Conservation (phyloP, 2,888 invertebrate genomes). For the Polietes domitor region DNA sequence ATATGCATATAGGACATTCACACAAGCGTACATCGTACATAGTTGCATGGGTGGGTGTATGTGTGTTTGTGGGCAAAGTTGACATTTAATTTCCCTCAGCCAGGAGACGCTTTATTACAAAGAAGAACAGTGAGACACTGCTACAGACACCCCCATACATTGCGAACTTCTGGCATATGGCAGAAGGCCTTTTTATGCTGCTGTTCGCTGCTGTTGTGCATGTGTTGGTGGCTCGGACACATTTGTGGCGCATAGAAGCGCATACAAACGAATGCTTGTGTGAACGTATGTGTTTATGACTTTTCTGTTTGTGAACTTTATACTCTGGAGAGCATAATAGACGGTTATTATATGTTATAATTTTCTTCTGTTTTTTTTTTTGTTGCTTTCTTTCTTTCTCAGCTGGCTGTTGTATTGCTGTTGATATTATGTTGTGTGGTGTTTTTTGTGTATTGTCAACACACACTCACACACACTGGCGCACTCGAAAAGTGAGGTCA, state of each 20-base stretch:
- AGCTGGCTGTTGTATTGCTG: no score
- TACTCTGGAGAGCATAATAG: conserved; percentile 34
- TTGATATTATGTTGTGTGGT: conserved; percentile 3
- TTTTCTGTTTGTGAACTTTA: conserved; percentile 12
- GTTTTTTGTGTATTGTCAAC: not conserved
- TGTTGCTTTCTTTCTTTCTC: not conserved
- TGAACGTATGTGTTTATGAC: no score
- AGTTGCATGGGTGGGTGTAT: no score
- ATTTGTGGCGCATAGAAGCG: not conserved
- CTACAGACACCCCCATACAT: not conserved
- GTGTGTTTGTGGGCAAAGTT: no score
- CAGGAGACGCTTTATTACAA: conserved; percentile 5
- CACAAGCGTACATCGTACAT: no score
- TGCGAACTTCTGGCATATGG: not conserved
- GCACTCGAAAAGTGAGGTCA: conserved; percentile 49
- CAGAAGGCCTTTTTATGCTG: not conserved
- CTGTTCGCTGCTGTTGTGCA: not conserved
- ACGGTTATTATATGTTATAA: conserved; percentile 54
- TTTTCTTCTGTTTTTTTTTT: conserved; percentile 31
- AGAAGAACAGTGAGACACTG: conserved; percentile 2
- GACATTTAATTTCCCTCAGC: conserved; percentile 47
- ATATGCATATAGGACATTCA: not conserved
- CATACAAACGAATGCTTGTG: not conserved
- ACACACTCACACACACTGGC: not conserved
- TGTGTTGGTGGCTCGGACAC: not conserved